Conservation (phyloP, 2,888 invertebrate species). For the Tribolium freemani region DNA sequence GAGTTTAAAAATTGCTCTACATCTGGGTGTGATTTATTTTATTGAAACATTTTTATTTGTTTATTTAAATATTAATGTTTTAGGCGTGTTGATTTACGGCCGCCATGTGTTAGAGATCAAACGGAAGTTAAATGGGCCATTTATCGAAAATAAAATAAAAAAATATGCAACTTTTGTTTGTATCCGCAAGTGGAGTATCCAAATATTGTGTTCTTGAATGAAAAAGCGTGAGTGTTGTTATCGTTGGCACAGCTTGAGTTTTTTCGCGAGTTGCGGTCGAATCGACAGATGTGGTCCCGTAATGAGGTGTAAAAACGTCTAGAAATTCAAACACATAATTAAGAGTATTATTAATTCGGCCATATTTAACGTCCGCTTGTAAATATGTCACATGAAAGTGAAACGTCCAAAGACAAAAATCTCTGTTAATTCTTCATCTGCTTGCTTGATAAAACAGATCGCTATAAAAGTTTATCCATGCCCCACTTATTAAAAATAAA, state of each 20-base stretch:
- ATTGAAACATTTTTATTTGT: neutral
- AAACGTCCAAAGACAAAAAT: constrained; percentile 28
- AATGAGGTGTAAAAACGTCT: constrained; percentile 42
- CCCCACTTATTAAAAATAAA: constrained; percentile 47
- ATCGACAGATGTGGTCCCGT: constrained; percentile 27
- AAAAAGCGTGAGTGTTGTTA: neutral
- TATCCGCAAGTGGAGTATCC: neutral
- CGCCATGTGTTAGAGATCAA: neutral
- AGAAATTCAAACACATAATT: constrained; percentile 46
- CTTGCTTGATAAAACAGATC: constrained; percentile 22
- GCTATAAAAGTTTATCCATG: constrained; percentile 41
- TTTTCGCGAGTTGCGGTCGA: constrained; percentile 8
- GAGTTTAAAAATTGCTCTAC: too few relatives aligned
- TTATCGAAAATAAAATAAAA: neutral
- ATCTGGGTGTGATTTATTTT: neutral
- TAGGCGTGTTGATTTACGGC: neutral
- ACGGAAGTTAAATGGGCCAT: neutral
- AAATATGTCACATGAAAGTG: constrained; percentile 52
- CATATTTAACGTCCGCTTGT: constrained; percentile 44
- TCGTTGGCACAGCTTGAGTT: neutral
- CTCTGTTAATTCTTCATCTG: constrained; percentile 32
- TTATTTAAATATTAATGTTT: neutral
- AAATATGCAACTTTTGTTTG: neutral
- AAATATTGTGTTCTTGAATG: neutral
- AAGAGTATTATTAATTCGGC: constrained; percentile 38